Evolutionary conservation across 2,888 invertebrate species (phyloP), one percentile per base, ranked within the genome.

Genomic region (Cheilosia grossa): DNA sequence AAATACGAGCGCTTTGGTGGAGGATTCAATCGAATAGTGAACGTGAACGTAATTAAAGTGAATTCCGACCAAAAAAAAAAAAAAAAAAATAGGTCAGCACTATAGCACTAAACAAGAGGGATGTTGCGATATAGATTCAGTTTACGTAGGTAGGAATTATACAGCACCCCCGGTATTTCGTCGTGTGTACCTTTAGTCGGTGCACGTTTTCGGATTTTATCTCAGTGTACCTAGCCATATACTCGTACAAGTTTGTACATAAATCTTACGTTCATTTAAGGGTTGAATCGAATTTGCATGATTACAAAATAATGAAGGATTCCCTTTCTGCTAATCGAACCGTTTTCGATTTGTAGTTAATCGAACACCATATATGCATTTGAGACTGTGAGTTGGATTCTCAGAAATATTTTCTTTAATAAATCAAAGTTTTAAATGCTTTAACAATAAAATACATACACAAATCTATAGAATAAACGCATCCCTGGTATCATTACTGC

Each of bases 271-370:
- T 21, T 77, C 44, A 56, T 63, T 63, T 78, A 70, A 69, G 69
- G 78, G 78, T 77, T 69, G 77, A 77, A 70, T 63, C 27, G 63
- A 70, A 78, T 70, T 78, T 78, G 49, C 78, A 78, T 78, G 78
- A 69, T 63, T 70, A 70, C 54, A 33, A 21, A 63, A 78, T 63
- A 56, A 78, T 67, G 44, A 33, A 61, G 37, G 44, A 56, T 30
- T 59, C 42, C 17, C 30, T 58, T 49, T 30, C 21, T 37, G 2
- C 40, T 58, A 30, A 53, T 61, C 53, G 51, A 40, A 37, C 44
- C 21, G 33, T 37, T 47, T 58, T 37, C 27, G 56, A 33, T 40
- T 27, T 56, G 21, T 42, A 33, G 53, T 61, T 77, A 77, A 42
- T 69, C 44, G 47, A 58, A 49, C 53, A 51, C 59, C 67, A 69